A percentile compares a stretch with the other conserved stretches of the same genome.
Evolutionary conservation across 2,888 invertebrate genomes (phyloP).

Genomic region (Dryobotodes eremita): DNA sequence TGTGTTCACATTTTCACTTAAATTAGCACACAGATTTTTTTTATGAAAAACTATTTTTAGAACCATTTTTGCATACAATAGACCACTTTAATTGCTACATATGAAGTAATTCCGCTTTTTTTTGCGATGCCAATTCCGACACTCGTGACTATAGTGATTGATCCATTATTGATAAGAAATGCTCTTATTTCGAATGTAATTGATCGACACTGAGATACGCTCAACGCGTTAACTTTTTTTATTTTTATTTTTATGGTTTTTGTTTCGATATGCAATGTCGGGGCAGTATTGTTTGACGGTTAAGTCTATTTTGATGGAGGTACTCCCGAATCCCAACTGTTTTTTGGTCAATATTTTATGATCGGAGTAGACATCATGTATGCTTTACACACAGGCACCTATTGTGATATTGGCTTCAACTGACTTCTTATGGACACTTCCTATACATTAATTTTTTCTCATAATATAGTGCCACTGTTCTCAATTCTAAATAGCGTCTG

Average conservation of each 20-base stretch:
- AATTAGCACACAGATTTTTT: slow-evolving; percentile 13
- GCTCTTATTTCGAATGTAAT: slow-evolving; percentile 89
- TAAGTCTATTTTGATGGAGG: slow-evolving; percentile 22
- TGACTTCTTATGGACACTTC: too few species aligned
- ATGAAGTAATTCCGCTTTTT: slow-evolving; percentile 33
- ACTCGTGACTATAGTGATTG: slow-evolving; percentile 78
- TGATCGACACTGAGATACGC: slow-evolving; percentile 87
- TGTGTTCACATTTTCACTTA: neutral
- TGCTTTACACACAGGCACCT: too few species aligned
- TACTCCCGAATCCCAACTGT: neutral
- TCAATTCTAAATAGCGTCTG: too few species aligned
- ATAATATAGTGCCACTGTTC: too few species aligned
- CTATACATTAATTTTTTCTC: too few species aligned
- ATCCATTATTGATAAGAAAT: slow-evolving; percentile 90
- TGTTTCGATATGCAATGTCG: slow-evolving; percentile 61
- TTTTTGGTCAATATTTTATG: neutral
- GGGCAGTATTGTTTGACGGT: slow-evolving; percentile 53
- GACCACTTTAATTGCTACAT: slow-evolving; percentile 25
- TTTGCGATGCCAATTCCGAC: slow-evolving; percentile 69
- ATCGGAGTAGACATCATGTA: too few species aligned
- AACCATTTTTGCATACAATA: slow-evolving; percentile 22
- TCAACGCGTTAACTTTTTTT: slow-evolving; percentile 82
- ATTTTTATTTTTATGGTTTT: slow-evolving; percentile 75
- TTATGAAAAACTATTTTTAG: neutral
- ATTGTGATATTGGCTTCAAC: too few species aligned